Conservation (phyloP, 92 coral and sea anemone species). For the Porites divaricata region DNA sequence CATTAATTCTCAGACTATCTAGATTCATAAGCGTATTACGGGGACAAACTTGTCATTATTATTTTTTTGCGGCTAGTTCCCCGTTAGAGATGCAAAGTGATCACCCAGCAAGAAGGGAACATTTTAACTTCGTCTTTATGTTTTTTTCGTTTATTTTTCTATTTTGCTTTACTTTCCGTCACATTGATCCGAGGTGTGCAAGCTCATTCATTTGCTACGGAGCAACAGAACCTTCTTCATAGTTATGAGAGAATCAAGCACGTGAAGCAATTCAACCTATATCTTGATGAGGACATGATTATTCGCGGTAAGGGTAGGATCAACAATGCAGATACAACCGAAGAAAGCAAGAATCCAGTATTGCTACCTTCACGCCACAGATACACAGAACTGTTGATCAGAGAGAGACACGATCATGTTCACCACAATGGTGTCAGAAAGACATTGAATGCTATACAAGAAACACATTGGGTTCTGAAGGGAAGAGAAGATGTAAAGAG, state of each 20-base stretch:
- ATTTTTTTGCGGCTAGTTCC: no score
- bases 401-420: not conserved
- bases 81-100: no score
- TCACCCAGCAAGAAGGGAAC: no score
- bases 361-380: not conserved
- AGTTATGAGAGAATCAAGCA: not conserved
- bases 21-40: no score
- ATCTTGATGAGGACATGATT: not conserved
- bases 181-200: slow-evolving; percentile 1
- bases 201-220: not conserved
- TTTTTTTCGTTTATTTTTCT: no score
- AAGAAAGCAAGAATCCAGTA: not conserved
- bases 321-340: not conserved
- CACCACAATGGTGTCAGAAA: not conserved
- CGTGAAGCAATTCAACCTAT: not conserved
- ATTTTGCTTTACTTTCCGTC: no score
- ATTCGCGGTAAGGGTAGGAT: slow-evolving; percentile 14
- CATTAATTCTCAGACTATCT: no score
- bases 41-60: no score
- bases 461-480: not conserved
- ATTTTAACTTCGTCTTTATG: no score
- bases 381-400: not conserved
- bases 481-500: slow-evolving; percentile 20
- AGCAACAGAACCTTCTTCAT: not conserved
- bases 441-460: not conserved